Conservation (phyloP, 1,140 invertebrate genomes). For the Drosophila varians region DNA sequence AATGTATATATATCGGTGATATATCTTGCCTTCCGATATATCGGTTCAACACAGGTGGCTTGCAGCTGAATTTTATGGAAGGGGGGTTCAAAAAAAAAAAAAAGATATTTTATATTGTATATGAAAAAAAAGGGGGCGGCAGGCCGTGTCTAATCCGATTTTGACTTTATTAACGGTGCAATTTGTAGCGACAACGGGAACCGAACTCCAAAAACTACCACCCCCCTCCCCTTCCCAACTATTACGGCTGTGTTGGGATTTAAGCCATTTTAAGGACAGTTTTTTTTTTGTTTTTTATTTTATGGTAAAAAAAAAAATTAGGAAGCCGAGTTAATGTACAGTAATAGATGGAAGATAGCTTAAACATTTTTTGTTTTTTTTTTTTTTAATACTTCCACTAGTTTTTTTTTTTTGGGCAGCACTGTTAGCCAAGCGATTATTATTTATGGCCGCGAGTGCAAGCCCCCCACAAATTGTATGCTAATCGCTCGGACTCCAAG, state of each 20-base stretch:
- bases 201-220: slow-evolving; percentile 29
- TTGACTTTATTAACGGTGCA: slow-evolving; percentile 80
- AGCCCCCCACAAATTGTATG: slow-evolving; percentile 61
- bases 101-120: neutral
- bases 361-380: neutral
- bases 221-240: slow-evolving; percentile 21
- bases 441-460: slow-evolving; percentile 69
- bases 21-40: slow-evolving; percentile 31
- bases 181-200: slow-evolving; percentile 71
- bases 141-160: slow-evolving; percentile 74
- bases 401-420: neutral
- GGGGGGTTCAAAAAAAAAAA: neutral
- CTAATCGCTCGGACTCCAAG: slow-evolving; percentile 51
- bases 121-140: slow-evolving; percentile 24
- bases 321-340: too few species aligned
- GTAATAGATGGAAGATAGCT: too few species aligned
- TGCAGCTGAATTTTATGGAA: slow-evolving; percentile 37
- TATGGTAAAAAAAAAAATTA: too few species aligned
- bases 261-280: neutral
- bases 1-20: slow-evolving; percentile 1
- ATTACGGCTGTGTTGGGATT: neutral
- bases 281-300: neutral
- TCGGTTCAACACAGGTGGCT: slow-evolving; percentile 41
- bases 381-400: neutral
- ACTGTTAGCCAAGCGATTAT: slow-evolving; percentile 33